A percentile compares a stretch with the other conserved stretches of the same genome.
These are phyloP conservation scores for Drosophila parabipectinata DNA, from an alignment of 1,140 invertebrate species.

Conservation along the genomic window DNA sequence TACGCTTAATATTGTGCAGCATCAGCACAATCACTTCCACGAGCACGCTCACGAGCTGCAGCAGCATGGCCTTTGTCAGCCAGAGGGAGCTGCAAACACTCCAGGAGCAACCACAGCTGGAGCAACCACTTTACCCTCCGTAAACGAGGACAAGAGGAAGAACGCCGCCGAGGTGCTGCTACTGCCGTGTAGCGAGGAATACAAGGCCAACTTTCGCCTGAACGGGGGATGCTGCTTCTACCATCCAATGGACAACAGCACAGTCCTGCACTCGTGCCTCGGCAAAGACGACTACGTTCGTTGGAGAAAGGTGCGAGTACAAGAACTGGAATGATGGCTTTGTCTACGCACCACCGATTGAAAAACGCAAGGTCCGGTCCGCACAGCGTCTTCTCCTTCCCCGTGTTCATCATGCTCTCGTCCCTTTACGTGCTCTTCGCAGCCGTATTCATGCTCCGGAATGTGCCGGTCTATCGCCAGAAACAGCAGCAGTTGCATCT, in stretches of 20 bases:
- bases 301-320: constrained; percentile 18
- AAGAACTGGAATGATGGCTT: constrained; percentile 75
- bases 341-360: constrained; percentile 41
- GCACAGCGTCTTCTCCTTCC: constrained; percentile 77
- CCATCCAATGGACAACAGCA: constrained; percentile 49
- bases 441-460: constrained; percentile 72
- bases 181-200: constrained; percentile 62
- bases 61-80: constrained; percentile 49
- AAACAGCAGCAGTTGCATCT: constrained; percentile 60
- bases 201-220: constrained; percentile 62
- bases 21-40: constrained; percentile 62
- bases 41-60: constrained; percentile 72
- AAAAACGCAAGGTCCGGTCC: constrained; percentile 63
- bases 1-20: constrained; percentile 74
- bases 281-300: too few species aligned
- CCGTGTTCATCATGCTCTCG: constrained; percentile 77
- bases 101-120: constrained; percentile 34
- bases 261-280: too few species aligned
- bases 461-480: constrained; percentile 59
- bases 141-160: constrained; percentile 1
- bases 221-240: constrained; percentile 75
- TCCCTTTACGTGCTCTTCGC: constrained; percentile 72
- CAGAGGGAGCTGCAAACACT: constrained; percentile 61
- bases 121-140: neutral
- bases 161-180: constrained; percentile 24